These are phyloP conservation scores for Psix sp. DNA, from an alignment of 1,140 invertebrate species.

Conservation along the genomic window DNA sequence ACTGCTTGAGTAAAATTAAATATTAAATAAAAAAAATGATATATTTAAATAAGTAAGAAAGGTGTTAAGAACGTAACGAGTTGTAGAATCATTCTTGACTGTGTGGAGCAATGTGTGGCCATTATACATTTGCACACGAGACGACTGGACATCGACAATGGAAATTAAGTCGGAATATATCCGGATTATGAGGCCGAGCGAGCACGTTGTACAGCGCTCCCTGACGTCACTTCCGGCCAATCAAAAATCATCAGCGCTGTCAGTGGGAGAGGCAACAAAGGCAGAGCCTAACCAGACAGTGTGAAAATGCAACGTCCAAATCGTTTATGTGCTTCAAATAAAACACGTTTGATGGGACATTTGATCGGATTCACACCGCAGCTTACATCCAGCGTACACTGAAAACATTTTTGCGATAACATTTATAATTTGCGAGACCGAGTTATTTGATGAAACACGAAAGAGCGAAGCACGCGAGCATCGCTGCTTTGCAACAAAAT, in stretches of 20 bases:
- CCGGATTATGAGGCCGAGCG: conserved; percentile 56
- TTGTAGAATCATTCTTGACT: conserved; percentile 38
- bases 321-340: conserved; percentile 2
- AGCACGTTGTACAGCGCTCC: conserved; percentile 66
- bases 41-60: no score
- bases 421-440: no score
- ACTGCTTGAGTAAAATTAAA: no score
- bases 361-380: no score
- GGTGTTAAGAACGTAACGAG: conserved; percentile 9
- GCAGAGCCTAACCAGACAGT: conserved; percentile 20
- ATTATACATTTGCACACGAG: conserved; percentile 41
- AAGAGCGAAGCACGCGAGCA: no score
- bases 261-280: conserved; percentile 35
- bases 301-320: conserved; percentile 8
- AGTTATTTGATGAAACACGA: no score
- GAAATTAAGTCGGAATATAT: conserved; percentile 61
- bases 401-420: no score
- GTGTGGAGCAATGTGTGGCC: conserved; percentile 39
- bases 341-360: no score
- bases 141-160: conserved; percentile 55
- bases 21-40: no score
- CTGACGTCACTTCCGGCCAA: conserved; percentile 76
- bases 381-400: no score
- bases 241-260: conserved; percentile 74
- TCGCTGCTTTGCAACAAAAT: no score